phyloP scores from a whole-genome alignment of 2,888 invertebrate species.

The Parapristionchus giblindavisi region DNA sequence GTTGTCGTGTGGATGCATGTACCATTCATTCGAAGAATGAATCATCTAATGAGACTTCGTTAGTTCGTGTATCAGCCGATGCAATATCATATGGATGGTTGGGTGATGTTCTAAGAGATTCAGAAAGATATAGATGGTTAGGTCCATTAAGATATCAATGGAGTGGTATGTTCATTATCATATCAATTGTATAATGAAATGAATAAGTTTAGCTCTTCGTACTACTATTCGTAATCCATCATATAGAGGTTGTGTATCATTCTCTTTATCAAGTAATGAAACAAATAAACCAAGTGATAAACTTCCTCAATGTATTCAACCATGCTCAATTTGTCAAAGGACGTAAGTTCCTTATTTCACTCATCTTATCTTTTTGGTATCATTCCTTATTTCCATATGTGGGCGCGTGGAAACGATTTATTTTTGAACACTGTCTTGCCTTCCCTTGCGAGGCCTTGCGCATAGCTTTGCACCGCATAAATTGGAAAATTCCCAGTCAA shows the following conservation, averaged over 20 bases:
- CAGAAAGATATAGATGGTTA: constrained; percentile 85
- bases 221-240: constrained; percentile 66
- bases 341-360: too few relatives aligned
- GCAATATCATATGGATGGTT: constrained; percentile 85
- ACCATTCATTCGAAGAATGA: constrained; percentile 78
- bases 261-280: constrained; percentile 54
- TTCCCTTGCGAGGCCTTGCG: too few relatives aligned
- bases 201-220: constrained; percentile 56
- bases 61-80: constrained; percentile 80
- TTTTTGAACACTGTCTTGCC: too few relatives aligned
- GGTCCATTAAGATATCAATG: constrained; percentile 81
- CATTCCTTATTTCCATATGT: too few relatives aligned
- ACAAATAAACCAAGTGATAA: constrained; percentile 48
- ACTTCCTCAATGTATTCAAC: constrained; percentile 59
- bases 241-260: constrained; percentile 57
- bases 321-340: constrained; percentile 59
- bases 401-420: too few relatives aligned
- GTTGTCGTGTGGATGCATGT: constrained; percentile 80
- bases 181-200: not conserved
- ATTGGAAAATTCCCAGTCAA: too few relatives aligned
- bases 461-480: too few relatives aligned
- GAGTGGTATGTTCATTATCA: constrained; percentile 46
- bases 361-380: too few relatives aligned
- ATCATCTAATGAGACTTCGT: constrained; percentile 70
- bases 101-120: constrained; percentile 83